phyloP scores from a whole-genome alignment of 2,797 vertebrate genomes.

The Meriones psammophilus region DNA sequence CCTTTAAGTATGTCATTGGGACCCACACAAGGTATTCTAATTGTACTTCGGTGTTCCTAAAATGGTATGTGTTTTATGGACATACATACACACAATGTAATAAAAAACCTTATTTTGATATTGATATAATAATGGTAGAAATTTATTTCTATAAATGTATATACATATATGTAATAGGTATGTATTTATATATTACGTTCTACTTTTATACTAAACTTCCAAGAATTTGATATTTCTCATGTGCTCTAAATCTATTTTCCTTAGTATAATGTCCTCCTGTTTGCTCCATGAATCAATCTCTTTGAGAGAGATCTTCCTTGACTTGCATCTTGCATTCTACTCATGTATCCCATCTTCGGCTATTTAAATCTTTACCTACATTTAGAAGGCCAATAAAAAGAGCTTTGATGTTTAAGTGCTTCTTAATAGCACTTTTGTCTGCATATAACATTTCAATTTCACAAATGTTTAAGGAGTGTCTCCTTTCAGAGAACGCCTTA shows the following conservation, averaged over 20 bases:
- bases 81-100: background rate
- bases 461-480: conserved; percentile 33
- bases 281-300: background rate
- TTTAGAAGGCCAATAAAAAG: conserved; percentile 17
- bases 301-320: background rate
- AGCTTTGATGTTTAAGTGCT: conserved; percentile 38
- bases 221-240: background rate
- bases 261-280: background rate
- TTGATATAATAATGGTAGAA: background rate
- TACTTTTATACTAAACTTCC: background rate
- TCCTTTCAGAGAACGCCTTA: conserved; percentile 34
- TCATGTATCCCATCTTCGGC: background rate
- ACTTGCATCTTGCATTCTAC: too few relatives aligned
- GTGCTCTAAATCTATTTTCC: background rate
- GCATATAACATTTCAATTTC: conserved; percentile 54
- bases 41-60: background rate
- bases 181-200: background rate
- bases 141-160: background rate
- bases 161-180: background rate
- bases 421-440: conserved; percentile 57
- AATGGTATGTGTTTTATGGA: background rate
- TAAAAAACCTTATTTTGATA: background rate
- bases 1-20: background rate
- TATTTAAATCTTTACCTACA: conserved; percentile 10
- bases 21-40: background rate